Conservation (phyloP, 1,140 invertebrate genomes). For the Caligus rogercresseyi region DNA sequence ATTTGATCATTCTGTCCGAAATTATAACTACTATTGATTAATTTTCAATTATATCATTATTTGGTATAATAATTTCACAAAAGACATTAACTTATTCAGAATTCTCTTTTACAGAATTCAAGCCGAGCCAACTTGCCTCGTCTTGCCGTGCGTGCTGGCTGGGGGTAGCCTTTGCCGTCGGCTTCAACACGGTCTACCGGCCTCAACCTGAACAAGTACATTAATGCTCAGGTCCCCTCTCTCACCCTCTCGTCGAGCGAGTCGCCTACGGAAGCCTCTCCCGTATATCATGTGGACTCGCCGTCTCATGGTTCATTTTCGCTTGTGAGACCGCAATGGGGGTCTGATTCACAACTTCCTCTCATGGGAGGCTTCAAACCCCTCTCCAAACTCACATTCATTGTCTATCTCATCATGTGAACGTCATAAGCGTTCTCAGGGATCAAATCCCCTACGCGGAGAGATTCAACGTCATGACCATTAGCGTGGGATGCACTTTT, state of each 20-base stretch:
- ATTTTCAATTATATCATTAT: too few relatives aligned
- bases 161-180: slow-evolving; percentile 7
- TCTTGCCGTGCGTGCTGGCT: slow-evolving; percentile 16
- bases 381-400: slow-evolving; percentile 67
- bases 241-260: slow-evolving; percentile 27
- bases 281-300: slow-evolving; percentile 61
- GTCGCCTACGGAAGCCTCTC: slow-evolving; percentile 64
- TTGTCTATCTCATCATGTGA: slow-evolving; percentile 64
- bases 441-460: neutral
- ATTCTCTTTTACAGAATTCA: neutral
- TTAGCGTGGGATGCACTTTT: neutral
- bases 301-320: slow-evolving; percentile 64
- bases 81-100: too few relatives aligned
- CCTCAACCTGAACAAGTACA: neutral
- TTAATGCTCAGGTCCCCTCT: neutral
- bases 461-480: neutral
- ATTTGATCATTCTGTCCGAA: too few relatives aligned
- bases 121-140: neutral
- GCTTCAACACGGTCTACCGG: neutral
- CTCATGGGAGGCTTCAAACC: slow-evolving; percentile 61
- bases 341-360: slow-evolving; percentile 52
- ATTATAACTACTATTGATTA: too few relatives aligned
- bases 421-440: neutral
- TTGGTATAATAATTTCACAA: too few relatives aligned
- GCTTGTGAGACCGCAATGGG: slow-evolving; percentile 69